These are phyloP conservation scores for Mus minutoides DNA, from an alignment of 2,797 vertebrate genomes.

Conservation along the genomic window DNA sequence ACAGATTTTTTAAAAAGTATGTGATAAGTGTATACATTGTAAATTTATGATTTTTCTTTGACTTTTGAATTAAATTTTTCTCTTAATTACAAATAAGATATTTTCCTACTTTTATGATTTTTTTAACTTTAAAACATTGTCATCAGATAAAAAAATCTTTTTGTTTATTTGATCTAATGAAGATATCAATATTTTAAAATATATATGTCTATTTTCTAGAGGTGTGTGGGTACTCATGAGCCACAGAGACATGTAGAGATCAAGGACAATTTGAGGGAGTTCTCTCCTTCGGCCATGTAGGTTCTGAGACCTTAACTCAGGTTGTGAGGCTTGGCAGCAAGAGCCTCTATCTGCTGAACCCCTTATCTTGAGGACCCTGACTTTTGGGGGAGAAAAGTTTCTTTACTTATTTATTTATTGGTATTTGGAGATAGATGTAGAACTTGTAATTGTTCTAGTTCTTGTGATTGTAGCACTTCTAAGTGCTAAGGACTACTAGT, in stretches of 20 bases:
- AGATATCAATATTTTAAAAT: not conserved
- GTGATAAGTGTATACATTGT: not conserved
- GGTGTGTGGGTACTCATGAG: not conserved
- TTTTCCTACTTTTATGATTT: not conserved
- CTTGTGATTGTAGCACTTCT: not conserved
- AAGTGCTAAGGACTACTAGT: not conserved
- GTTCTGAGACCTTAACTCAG: not conserved
- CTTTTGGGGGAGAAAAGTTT: not conserved
- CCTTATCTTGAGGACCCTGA: not conserved
- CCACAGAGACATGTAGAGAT: not conserved
- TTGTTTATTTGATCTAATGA: not conserved
- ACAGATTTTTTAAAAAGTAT: not conserved
- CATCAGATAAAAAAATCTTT: not conserved
- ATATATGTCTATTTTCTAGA: not conserved
- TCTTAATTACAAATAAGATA: not conserved
- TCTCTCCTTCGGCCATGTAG: not conserved
- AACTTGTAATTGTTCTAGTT: not conserved
- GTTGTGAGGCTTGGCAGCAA: not conserved
- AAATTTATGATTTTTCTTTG: not conserved
- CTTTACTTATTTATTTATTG: not conserved
- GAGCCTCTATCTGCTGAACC: not conserved
- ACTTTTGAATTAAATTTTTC: not conserved
- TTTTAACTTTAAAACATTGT: not conserved
- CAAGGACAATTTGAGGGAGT: not conserved
- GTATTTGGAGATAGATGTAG: not conserved